Evolutionary conservation across 2,888 invertebrate species (phyloP).

Genomic region (Trilocha varians): DNA sequence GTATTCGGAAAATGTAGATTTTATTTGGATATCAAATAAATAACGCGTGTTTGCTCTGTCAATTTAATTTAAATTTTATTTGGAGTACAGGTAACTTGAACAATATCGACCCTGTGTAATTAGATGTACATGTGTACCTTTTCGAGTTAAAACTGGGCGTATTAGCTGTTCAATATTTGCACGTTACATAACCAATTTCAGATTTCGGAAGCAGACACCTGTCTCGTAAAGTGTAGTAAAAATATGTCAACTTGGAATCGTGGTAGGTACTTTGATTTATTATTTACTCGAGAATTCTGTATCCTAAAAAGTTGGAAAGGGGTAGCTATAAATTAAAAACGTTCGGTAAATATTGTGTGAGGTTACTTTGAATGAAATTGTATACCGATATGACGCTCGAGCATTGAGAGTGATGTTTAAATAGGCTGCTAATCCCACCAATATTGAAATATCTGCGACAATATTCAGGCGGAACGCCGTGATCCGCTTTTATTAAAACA

Average conservation of each 20-base stretch:
- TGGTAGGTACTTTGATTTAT: conserved; percentile 7
- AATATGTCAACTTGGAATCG: background rate
- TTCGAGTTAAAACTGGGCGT: background rate
- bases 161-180: background rate
- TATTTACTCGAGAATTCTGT: conserved; percentile 13
- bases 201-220: background rate
- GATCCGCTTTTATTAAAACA: conserved; percentile 71
- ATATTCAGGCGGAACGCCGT: conserved; percentile 59
- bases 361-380: conserved; percentile 59
- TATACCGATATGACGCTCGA: conserved; percentile 59
- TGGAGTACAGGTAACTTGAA: background rate
- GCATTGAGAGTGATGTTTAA: conserved; percentile 65
- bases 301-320: conserved; percentile 18
- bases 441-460: conserved; percentile 73
- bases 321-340: conserved; percentile 51
- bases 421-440: conserved; percentile 69
- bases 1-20: background rate
- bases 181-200: background rate
- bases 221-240: background rate
- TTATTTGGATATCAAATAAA: background rate
- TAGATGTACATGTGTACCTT: background rate
- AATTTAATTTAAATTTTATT: background rate
- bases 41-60: background rate
- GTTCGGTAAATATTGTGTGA: conserved; percentile 58
- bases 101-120: background rate